Evolutionary conservation across 1,140 invertebrate genomes (phyloP).

Genomic region (Mamestra configurata): DNA sequence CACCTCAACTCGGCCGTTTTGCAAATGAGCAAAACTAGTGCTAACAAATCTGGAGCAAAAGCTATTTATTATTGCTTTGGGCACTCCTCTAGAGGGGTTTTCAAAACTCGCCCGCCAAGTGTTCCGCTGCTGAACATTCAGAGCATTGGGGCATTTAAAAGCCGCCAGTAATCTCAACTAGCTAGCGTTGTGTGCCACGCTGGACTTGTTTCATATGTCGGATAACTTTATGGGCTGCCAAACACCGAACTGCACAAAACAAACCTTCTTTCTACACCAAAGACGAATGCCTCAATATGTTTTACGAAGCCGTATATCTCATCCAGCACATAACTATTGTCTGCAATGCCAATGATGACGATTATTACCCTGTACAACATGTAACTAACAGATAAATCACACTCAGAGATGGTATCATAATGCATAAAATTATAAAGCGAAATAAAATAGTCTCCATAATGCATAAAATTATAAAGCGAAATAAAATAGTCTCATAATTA

Average conservation of each 20-base stretch:
- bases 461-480: constrained; percentile 3
- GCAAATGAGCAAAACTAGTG: constrained; percentile 72
- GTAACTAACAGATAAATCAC: constrained; percentile 23
- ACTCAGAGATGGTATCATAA: constrained; percentile 14
- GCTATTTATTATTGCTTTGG: constrained; percentile 69
- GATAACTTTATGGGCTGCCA: constrained; percentile 70
- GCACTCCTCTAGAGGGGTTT: constrained; percentile 72
- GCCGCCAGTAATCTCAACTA: constrained; percentile 75
- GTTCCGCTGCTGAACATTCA: constrained; percentile 73
- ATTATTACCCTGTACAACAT: neutral
- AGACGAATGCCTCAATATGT: neutral
- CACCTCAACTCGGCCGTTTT: constrained; percentile 49
- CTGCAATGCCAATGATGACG: neutral
- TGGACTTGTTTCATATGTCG: constrained; percentile 76
- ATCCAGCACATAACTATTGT: neutral
- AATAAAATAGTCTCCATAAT: constrained; percentile 21
- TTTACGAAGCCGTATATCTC: neutral
- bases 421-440: constrained; percentile 2
- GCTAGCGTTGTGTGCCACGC: constrained; percentile 68
- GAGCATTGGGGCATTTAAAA: constrained; percentile 68
- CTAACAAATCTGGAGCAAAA: constrained; percentile 74
- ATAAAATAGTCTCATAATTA: constrained; percentile 25
- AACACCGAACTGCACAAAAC: constrained; percentile 1
- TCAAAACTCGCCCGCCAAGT: constrained; percentile 71
- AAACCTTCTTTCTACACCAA: neutral